Evolutionary conservation across 35 echinoderm and acorn worm species (phyloP), one percentile per base, ranked within the genome.

Genomic region (Apostichopus californicus): DNA sequence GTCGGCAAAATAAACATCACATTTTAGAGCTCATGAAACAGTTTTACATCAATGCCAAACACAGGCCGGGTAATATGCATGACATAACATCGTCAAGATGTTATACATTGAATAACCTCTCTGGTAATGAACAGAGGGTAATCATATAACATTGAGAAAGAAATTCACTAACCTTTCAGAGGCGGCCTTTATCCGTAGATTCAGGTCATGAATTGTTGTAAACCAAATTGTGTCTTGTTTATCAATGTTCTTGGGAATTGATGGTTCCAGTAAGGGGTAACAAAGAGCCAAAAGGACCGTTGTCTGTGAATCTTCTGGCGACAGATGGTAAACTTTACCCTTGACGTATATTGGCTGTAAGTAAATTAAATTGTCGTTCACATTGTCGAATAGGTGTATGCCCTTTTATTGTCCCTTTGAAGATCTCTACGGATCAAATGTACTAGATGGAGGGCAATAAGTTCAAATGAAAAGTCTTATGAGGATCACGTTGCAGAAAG

Each of bases 141-240:
- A 46, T 46, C 34, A 46, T 46, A 46, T 46, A 4, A 46, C 34
- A 46, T 46, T 46, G 34, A 46, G 34, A 46, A 46, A 46, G 34
- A 46, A 46, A 46, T 46, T 17, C 77, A 66, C 89, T 79, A 23
- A 91, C 89, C 54, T 91, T 54, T 91, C 71, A 55, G 89, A 91
- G 0, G 89, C 55, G 20, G 71, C 89, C 15, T 60, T 77, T 61
- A 91, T 91, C 72, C 89, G 71, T 60, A 91, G 77, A 77, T 91
- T 59, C 53, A 91, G 8, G 4, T 91, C 89, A 91, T 91, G 89
- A 57, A 91, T 17, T 23, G 89, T 78, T 77, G 89, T 91, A 79
- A 91, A 91, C 71, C 72, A 58, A 57, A 91, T 73, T 2, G 71
- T 60, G 20, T 91, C 71, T 53, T 59, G 18, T 53, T 77, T 26